Evolutionary conservation across 2,888 invertebrate genomes (phyloP).

Genomic region (Phytoseiulus persimilis): DNA sequence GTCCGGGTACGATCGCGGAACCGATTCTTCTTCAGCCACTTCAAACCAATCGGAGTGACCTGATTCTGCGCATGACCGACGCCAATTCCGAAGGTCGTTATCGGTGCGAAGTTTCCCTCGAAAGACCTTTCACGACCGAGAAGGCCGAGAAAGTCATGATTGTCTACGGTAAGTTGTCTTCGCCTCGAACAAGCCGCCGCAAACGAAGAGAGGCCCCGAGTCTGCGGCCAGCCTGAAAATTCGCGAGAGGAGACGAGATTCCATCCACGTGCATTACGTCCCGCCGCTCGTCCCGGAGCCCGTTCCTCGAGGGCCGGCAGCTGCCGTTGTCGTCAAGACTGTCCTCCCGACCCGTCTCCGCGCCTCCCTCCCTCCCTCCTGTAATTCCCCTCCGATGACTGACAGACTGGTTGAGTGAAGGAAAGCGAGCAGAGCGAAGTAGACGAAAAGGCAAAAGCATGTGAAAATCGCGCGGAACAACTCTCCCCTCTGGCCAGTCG

Average conservation of each 20-base stretch:
- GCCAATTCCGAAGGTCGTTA: slow-evolving; percentile 11
- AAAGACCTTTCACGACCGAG: neutral
- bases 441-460: neutral
- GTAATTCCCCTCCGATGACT: neutral
- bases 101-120: slow-evolving; percentile 26
- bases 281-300: neutral
- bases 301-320: neutral
- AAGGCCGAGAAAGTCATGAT: slow-evolving; percentile 23
- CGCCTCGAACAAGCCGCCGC: neutral
- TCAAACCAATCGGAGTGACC: neutral
- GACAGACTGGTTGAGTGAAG: neutral
- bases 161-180: neutral
- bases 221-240: no score
- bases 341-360: no score
- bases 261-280: neutral
- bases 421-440: neutral
- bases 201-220: no score
- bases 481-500: neutral
- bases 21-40: neutral
- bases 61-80: neutral
- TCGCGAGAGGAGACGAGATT: neutral
- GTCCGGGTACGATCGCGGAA: no score
- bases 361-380: no score
- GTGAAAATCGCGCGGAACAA: neutral
- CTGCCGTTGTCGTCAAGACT: neutral